Base-by-base conservation (phyloP, 2,797 vertebrate species). In the Anguilla pacifica region DNA sequence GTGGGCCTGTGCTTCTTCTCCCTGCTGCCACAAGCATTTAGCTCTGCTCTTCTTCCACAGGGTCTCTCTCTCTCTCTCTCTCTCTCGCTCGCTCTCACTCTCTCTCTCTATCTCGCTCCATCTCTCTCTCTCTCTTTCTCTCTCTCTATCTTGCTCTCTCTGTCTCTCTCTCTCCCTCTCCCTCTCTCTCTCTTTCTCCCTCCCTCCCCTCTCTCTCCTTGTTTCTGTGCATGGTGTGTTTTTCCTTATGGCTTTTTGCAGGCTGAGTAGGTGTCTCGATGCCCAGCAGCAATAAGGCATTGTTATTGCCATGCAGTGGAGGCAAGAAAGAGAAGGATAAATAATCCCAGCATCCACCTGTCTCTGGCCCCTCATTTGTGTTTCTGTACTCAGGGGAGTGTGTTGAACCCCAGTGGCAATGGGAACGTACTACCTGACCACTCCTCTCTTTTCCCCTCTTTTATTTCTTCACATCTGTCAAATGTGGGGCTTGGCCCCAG, bases 341-440 rank as follows among this genome's bases (percentile, higher is more conserved):
- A 82, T 49, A 82, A 82, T 51, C 79, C 79, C 79, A 51, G 43
- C 46, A 51, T 82, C 6, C 79, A 51, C 79, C 22, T 82, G 43
- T 51, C 79, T 19, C 79, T 51, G 39, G 43, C 79, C 43, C 46
- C 43, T 82, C 43, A 10, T 82, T 77, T 51, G 79, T 51, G 79
- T 51, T 51, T 9, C 79, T 51, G 79, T 82, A 22, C 79, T 82
- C 79, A 9, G 43, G 79, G 79, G 28, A 82, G 79, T n/a, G 43
- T 82, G 43, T 22, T 25, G 79, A 22, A n/a, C 22, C 6, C 79
- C 35, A 25, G 0, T 51, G 43, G 39, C 10, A 82, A 82, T 82
- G 79, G 51, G 79, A 51, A 25, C 22, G 19, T 28, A 13, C 11
- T 77, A 82, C 6, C 43, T 82, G 46, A 82, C n/a, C 43, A 25